phyloP scores from a whole-genome alignment of 2,888 invertebrate species.

The Anaspis maculata region DNA sequence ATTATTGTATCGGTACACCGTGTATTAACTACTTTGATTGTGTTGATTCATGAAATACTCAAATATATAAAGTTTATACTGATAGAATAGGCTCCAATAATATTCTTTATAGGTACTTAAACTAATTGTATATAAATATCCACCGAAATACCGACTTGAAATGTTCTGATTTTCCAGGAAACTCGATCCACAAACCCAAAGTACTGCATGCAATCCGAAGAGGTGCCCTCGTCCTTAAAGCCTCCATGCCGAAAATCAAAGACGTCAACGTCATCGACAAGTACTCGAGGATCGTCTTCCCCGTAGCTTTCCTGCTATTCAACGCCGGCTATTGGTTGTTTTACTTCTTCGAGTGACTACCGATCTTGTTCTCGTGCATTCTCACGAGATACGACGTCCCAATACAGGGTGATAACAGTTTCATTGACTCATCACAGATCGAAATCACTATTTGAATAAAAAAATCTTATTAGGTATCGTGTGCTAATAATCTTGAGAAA shows the following conservation, averaged over 20 bases:
- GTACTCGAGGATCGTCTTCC: constrained; percentile 92
- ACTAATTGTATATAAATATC: not conserved
- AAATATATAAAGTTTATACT: too few relatives aligned
- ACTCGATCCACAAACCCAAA: constrained; percentile 54
- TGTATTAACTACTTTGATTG: too few relatives aligned
- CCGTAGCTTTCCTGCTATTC: constrained; percentile 90
- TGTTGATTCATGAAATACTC: too few relatives aligned
- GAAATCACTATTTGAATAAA: too few relatives aligned
- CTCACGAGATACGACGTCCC: too few relatives aligned
- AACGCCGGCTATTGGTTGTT: constrained; percentile 95
- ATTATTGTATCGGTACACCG: too few relatives aligned
- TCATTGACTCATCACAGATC: too few relatives aligned
- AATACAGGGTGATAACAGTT: too few relatives aligned
- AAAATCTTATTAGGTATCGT: too few relatives aligned
- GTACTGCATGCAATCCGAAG: constrained; percentile 74
- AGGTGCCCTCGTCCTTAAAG: constrained; percentile 77
- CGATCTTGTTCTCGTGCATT: too few relatives aligned
- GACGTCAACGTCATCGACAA: constrained; percentile 98
- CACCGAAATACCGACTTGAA: not conserved
- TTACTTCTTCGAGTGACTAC: constrained; percentile 63
- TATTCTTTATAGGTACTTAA: not conserved
- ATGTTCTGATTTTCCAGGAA: constrained; percentile 39
- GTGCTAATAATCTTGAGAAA: too few relatives aligned
- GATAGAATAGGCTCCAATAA: too few relatives aligned
- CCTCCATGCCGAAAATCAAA: constrained; percentile 91